Conservation (phyloP, 2,888 invertebrate genomes). For the Acanthoscelides obtectus region DNA sequence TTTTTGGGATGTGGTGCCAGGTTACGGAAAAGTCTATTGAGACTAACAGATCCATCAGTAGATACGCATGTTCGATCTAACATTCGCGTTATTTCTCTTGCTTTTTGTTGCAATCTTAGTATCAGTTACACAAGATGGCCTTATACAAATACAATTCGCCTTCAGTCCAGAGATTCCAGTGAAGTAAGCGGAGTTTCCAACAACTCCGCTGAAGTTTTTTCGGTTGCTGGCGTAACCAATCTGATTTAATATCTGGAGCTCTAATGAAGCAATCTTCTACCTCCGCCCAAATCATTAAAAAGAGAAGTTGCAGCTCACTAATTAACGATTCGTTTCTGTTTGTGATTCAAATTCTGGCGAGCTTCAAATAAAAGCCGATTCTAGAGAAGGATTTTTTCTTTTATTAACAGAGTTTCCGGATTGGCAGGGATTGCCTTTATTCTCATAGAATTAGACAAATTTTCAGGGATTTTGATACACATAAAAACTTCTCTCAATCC, state of each 20-base stretch:
- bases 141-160: background rate
- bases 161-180: background rate
- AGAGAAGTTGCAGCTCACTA: background rate
- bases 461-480: too few species aligned
- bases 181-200: background rate
- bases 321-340: background rate
- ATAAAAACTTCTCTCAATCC: too few species aligned
- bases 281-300: background rate
- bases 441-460: too few species aligned
- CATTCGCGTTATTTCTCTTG: background rate
- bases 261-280: background rate
- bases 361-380: too few species aligned
- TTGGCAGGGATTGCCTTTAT: too few species aligned
- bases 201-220: background rate
- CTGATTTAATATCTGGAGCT: background rate
- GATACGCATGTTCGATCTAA: too few species aligned
- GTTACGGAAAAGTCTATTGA: too few species aligned
- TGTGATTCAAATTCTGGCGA: background rate
- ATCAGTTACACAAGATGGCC: background rate
- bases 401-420: too few species aligned
- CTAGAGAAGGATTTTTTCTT: too few species aligned
- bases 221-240: background rate
- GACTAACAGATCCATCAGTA: too few species aligned
- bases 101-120: background rate
- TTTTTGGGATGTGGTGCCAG: too few species aligned